Conservation (phyloP, 2,797 vertebrate species). For the Clarias platycephalus region DNA sequence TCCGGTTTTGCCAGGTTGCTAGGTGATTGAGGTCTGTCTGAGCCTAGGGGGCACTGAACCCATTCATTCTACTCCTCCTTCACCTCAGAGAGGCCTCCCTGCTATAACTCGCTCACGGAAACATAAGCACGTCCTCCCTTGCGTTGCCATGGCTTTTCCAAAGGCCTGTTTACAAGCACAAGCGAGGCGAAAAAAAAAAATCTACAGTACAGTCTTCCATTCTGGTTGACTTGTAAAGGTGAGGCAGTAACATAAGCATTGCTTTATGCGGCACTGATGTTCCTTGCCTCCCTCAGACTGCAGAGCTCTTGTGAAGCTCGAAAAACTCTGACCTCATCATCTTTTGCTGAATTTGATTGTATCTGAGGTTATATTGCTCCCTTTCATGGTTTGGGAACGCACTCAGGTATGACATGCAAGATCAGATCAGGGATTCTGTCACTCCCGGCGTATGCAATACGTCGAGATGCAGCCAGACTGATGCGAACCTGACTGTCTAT, state of each 20-base stretch:
- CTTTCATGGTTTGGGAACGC: slow-evolving; percentile 33
- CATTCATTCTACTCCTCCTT: slow-evolving; percentile 44
- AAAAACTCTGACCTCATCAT: slow-evolving; percentile 41
- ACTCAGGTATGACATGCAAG: slow-evolving; percentile 27
- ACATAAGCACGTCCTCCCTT: slow-evolving; percentile 51
- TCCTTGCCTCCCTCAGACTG: neutral
- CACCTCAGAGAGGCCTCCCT: slow-evolving; percentile 50
- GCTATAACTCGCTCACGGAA: slow-evolving; percentile 44
- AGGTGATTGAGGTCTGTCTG: slow-evolving; percentile 40
- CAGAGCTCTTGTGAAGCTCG: slow-evolving; percentile 5
- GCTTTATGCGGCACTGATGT: slow-evolving; percentile 14
- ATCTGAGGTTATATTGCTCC: slow-evolving; percentile 33
- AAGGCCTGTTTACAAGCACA: slow-evolving; percentile 51
- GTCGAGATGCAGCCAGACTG: slow-evolving; percentile 25
- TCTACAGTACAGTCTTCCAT: slow-evolving; percentile 39
- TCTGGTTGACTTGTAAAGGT: slow-evolving; percentile 31
- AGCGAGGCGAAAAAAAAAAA: slow-evolving; percentile 46
- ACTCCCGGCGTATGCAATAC: neutral
- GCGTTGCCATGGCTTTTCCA: slow-evolving; percentile 51
- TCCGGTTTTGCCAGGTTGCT: slow-evolving; percentile 49
- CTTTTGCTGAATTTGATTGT: slow-evolving; percentile 26
- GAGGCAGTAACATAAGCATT: slow-evolving; percentile 28
- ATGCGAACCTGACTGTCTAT: neutral
- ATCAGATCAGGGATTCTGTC: slow-evolving; percentile 32
- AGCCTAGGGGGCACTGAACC: slow-evolving; percentile 43